Base-by-base conservation (phyloP, 2,888 invertebrate genomes). In the Patella pellucida region DNA sequence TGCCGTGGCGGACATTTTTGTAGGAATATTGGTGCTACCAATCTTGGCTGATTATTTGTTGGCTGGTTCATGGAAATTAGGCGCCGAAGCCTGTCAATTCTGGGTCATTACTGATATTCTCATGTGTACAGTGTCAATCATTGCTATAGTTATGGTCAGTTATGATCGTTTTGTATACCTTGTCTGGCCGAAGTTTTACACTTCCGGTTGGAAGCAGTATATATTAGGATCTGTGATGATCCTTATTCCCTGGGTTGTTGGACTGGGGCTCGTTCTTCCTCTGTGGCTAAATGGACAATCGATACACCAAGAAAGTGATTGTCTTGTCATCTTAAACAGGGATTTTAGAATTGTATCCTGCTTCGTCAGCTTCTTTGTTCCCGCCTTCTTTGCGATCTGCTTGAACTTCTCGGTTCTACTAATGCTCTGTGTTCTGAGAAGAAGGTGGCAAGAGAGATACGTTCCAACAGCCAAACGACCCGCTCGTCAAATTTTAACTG, bases 51-150 rank as follows among this genome's bases (percentile, higher is more conserved):
- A 74, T 56, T 69, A 52, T 9, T 56, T 74, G 16, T 52, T 74
- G 74, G 56, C 54, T 41, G 69, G 69, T 16, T 69, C 69, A 23
- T 74, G 74, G 74, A 51, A 69, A 31, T 69, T 74, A 4, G 74
- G 74, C 54, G 74, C 69, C 41, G 74, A 74, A 41, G 69, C 69
- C 19, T 74, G 74, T n/a, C 74, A 74, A 56, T 74, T 74, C 69
- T 74, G 74, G 74, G 41, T 69, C 16, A 74, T 70, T 9, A 52
- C 74, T 2, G 74, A 74, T 56, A 69, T 69, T 15, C 54, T 74
- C 56, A 69, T 74, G 31, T 74, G 74, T 41, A 74, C 74, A 9
- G 74, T 74, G 52, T 74, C 74, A 23, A 74, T 74, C 19, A 69
- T 74, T 23, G 74, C 74, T 9, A 52, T 74, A 3, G 52, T 74